Evolutionary conservation across 37 sponge, comb jelly and placozoan species (phyloP).

Genomic region (Chondrosia reniformis): DNA sequence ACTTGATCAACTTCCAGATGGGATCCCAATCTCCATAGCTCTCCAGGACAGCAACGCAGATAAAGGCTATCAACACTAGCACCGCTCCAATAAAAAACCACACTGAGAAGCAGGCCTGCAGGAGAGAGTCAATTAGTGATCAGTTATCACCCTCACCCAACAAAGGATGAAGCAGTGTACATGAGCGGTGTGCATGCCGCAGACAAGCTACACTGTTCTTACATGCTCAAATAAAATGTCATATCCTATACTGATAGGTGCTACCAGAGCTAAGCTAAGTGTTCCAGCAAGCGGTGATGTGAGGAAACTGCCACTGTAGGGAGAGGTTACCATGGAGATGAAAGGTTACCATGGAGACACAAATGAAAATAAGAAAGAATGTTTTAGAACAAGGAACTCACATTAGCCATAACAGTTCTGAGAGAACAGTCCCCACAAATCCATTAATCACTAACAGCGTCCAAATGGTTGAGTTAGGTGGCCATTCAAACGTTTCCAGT

Average conservation of each 20-base stretch:
- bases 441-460: slow-evolving; percentile 77
- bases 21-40: slow-evolving; percentile 74
- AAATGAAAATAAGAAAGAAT: background rate
- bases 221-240: slow-evolving; percentile 68
- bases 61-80: slow-evolving; percentile 47
- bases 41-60: slow-evolving; percentile 63
- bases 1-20: slow-evolving; percentile 43
- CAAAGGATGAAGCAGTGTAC: background rate
- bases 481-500: slow-evolving; percentile 67
- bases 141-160: background rate
- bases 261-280: slow-evolving; percentile 67
- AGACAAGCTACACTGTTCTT: background rate
- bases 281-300: slow-evolving; percentile 80
- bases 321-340: background rate
- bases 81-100: slow-evolving; percentile 57
- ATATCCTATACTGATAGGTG: slow-evolving; percentile 76
- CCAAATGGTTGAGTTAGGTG: slow-evolving; percentile 58
- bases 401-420: slow-evolving; percentile 89
- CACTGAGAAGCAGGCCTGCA: slow-evolving; percentile 48
- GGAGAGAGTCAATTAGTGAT: background rate
- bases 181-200: background rate
- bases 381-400: slow-evolving; percentile 20
- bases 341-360: background rate
- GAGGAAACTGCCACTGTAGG: slow-evolving; percentile 66
- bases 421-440: slow-evolving; percentile 86